Conservation (phyloP, 2,113 vertebrate genomes). For the Leucoraja erinaceus region DNA sequence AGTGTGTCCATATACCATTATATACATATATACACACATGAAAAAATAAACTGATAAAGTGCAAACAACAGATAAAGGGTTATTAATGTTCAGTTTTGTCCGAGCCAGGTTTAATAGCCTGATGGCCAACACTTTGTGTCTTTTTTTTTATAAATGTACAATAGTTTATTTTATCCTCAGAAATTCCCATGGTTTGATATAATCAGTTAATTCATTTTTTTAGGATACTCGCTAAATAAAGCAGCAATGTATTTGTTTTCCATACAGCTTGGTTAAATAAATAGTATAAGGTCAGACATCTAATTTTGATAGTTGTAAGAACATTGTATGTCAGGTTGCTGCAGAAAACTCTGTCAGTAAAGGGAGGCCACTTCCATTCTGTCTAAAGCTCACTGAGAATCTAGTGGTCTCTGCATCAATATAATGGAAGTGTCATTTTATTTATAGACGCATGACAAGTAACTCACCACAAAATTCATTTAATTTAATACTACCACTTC, state of each 20-base stretch:
- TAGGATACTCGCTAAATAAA: background rate
- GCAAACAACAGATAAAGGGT: too few species aligned
- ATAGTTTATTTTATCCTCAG: background rate
- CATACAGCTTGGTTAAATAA: background rate
- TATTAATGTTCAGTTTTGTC: too few species aligned
- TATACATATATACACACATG: too few species aligned
- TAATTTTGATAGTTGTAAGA: background rate
- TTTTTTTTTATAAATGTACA: background rate
- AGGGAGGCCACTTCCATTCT: background rate
- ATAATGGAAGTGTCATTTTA: background rate
- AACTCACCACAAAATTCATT: background rate
- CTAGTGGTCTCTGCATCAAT: background rate
- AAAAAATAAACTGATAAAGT: too few species aligned
- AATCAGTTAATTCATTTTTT: background rate
- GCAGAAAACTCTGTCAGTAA: background rate
- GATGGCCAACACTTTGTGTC: too few species aligned
- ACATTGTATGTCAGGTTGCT: background rate
- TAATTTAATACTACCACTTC: too few species aligned
- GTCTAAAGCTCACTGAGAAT: background rate
- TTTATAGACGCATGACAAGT: background rate
- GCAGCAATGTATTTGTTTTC: background rate
- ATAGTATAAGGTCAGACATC: background rate
- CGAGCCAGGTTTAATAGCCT: too few species aligned
- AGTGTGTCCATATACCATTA: too few species aligned
- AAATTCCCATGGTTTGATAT: background rate